Conservation (phyloP, 2,113 vertebrate species). For the Sinosuthora webbiana region DNA sequence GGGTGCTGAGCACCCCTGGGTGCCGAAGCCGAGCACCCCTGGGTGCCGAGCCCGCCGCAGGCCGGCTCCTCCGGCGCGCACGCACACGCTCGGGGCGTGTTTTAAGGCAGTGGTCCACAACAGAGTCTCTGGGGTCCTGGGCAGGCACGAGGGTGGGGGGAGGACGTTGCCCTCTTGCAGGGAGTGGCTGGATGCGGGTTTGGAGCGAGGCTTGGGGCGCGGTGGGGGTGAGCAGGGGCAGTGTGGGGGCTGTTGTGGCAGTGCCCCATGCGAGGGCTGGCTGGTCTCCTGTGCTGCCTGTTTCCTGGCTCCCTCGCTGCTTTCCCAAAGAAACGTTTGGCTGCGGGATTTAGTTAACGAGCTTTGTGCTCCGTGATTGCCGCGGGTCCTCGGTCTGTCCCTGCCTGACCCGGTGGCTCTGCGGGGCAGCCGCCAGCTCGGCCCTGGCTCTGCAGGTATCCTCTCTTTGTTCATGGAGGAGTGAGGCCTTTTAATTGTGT, state of each 20-base stretch:
- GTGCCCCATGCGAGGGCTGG: background rate
- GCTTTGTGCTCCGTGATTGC: accelerated
- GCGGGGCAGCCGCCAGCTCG: background rate
- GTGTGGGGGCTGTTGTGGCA: background rate
- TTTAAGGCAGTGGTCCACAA: constrained; percentile 71
- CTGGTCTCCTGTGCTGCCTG: accelerated
- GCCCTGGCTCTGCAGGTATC: background rate
- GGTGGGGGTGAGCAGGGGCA: background rate
- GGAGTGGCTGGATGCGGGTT: background rate
- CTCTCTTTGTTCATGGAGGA: background rate
- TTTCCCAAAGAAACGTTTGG: background rate
- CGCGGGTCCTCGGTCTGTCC: background rate
- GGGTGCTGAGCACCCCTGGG: background rate
- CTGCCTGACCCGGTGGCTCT: background rate
- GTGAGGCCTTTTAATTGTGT: background rate
- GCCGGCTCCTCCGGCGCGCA: background rate
- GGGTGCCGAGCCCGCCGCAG: background rate
- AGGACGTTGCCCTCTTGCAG: background rate
- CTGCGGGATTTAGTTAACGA: background rate
- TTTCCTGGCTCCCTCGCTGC: background rate
- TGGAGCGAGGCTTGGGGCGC: background rate
- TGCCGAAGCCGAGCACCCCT: accelerated
- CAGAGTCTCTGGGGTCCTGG: constrained; percentile 38
- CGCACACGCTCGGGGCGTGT: background rate
- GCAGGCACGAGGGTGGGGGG: constrained; percentile 46